Conservation (phyloP, 1,140 invertebrate genomes). For the Trichomalopsis sarcophagae region DNA sequence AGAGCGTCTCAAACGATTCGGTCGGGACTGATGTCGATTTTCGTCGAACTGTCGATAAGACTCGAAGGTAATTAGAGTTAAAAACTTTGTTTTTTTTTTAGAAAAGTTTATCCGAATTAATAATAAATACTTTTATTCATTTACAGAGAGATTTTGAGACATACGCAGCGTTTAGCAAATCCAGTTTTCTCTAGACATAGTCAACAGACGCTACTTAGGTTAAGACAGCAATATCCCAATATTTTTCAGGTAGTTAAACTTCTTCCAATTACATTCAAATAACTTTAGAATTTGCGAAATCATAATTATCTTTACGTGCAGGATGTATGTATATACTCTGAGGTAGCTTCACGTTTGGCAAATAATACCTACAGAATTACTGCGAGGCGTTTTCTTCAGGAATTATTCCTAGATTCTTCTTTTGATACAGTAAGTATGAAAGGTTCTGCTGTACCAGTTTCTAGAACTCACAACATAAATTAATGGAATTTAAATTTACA, state of each 20-base stretch:
- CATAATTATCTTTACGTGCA: conserved; percentile 76
- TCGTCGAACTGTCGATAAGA: conserved; percentile 55
- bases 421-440: conserved; percentile 77
- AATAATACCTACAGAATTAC: conserved; percentile 87
- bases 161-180: conserved; percentile 81
- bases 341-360: conserved; percentile 88
- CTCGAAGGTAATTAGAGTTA: conserved; percentile 60
- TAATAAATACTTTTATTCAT: conserved; percentile 22
- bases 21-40: conserved; percentile 58
- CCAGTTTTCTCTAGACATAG: conserved; percentile 81
- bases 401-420: conserved; percentile 92
- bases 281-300: neutral
- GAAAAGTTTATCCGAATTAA: neutral
- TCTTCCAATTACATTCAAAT: neutral
- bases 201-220: conserved; percentile 81
- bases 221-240: conserved; percentile 91
- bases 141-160: conserved; percentile 78
- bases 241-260: conserved; percentile 62
- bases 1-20: conserved; percentile 54
- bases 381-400: conserved; percentile 92
- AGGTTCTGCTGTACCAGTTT: neutral
- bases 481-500: conserved; percentile 43
- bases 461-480: neutral
- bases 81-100: neutral
- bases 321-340: conserved; percentile 94